Evolutionary conservation across 2,888 invertebrate species (phyloP), one percentile per base, ranked within the genome.

Genomic region (Zaprionus lineosus): DNA sequence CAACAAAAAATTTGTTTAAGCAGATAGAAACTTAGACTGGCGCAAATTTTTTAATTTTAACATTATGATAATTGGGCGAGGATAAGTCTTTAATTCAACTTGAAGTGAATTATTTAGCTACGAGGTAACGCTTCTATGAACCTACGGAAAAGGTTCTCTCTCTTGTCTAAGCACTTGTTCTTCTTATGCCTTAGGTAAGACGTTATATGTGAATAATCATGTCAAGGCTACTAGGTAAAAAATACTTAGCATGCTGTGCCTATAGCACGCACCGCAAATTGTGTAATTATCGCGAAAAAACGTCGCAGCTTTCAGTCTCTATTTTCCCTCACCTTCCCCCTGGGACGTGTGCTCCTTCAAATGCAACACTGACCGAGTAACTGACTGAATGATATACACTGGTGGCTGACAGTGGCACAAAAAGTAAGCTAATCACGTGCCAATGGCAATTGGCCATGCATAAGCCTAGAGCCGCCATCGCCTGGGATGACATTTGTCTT

Each of bases 401-500:
- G 16, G 37, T 50, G 44, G 41, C 26, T 37, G n/a, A 36, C 44
- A 33, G 34, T 47, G 44, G 55, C 15, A 19, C 47, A 61, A 79
- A 63, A 70, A 46, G 59, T 61, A 86, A 68, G 62, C 70, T 57
- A 77, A 86, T 86, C 86, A 83, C 86, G 86, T 83, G 84, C 84
- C 82, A 78, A 62, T 58, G 67, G 72, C 65, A 58, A 62, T 69
- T 69, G 72, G 44, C 57, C 73, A 61, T 70, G 75, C 61, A 53
- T 67, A 63, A 60, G 59, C 59, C 48, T 50, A 64, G 43, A 57
- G 57, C 57, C 21, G 56, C 48, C 48, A 57, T 41, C 43, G 46
- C 40, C 48, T 41, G 56, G 55, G 61, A 74, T 78, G 81, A 76
- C 63, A 81, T 81, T 77, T 84, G 70, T 76, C 73, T 75, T 72